phyloP scores from a whole-genome alignment of 2,888 invertebrate genomes.

The Sclerodermus sp. region DNA sequence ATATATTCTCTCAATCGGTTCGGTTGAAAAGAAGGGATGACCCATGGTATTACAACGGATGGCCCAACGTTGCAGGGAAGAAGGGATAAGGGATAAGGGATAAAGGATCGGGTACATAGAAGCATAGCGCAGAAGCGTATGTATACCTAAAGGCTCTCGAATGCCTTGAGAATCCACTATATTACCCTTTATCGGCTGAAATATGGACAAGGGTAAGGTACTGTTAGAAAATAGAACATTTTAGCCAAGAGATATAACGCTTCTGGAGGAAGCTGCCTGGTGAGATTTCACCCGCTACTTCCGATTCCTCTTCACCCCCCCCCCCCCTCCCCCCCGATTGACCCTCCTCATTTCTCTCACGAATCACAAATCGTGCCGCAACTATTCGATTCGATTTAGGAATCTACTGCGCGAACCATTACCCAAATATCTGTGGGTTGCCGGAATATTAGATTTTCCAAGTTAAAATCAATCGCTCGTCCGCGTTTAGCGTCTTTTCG shows the following conservation, averaged over 20 bases:
- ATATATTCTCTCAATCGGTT: not conserved
- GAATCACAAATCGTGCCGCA: too few species aligned
- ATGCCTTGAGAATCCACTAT: constrained; percentile 26
- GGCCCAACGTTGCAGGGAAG: not conserved
- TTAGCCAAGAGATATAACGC: constrained; percentile 4
- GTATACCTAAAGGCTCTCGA: constrained; percentile 15
- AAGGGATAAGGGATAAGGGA: too few species aligned
- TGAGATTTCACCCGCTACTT: constrained; percentile 3
- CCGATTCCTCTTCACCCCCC: constrained; percentile 7
- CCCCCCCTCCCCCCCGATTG: constrained; percentile 4
- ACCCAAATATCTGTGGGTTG: too few species aligned
- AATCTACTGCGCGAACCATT: too few species aligned
- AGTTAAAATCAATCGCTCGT: not conserved
- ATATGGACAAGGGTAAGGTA: constrained; percentile 35
- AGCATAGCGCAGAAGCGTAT: constrained; percentile 1
- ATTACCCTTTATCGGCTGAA: constrained; percentile 38
- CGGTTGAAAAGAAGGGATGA: not conserved
- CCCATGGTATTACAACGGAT: not conserved
- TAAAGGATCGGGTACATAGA: too few species aligned
- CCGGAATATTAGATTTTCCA: too few species aligned
- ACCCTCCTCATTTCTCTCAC: too few species aligned
- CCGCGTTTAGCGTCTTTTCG: too few species aligned
- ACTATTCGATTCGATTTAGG: too few species aligned
- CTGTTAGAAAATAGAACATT: constrained; percentile 33
- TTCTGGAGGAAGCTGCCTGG: too few species aligned